Evolutionary conservation across 2,797 vertebrate genomes (phyloP).

Genomic region (Steatocranus sp.): DNA sequence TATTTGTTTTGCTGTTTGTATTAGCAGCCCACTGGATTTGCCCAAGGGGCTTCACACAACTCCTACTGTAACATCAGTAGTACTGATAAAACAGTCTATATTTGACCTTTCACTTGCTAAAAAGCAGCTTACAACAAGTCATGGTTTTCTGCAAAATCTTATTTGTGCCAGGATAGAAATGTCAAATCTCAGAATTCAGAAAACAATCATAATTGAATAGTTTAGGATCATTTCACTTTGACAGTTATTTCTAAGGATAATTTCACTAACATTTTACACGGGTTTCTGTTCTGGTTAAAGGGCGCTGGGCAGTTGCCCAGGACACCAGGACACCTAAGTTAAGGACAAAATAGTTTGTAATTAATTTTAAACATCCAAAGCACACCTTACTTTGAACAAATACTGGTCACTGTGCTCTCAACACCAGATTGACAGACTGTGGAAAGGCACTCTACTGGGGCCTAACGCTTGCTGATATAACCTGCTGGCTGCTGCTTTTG

Average conservation of each 20-base stretch:
- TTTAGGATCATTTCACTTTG: neutral
- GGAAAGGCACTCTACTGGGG: neutral
- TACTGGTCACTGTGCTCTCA: neutral
- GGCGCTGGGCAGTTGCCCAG: neutral
- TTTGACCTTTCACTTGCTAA: conserved; percentile 38
- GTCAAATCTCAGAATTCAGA: neutral
- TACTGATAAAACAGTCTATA: conserved; percentile 18
- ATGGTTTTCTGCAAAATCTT: neutral
- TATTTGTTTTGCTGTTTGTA: conserved; percentile 35
- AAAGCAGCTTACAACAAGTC: conserved; percentile 15
- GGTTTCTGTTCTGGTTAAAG: neutral
- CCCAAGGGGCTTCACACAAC: conserved; percentile 36
- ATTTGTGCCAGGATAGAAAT: neutral
- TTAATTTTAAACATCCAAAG: neutral
- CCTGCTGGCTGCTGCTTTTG: neutral
- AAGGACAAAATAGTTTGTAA: neutral
- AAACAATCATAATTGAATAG: neutral
- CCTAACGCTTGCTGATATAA: neutral
- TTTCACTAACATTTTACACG: neutral
- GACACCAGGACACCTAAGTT: neutral
- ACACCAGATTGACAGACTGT: neutral
- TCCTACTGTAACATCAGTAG: conserved; percentile 37
- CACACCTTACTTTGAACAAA: neutral
- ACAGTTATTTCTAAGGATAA: neutral
- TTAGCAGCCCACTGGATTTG: conserved; percentile 46